phyloP scores from a whole-genome alignment of 2,113 vertebrate species.

The Herpetotheres cachinnans region DNA sequence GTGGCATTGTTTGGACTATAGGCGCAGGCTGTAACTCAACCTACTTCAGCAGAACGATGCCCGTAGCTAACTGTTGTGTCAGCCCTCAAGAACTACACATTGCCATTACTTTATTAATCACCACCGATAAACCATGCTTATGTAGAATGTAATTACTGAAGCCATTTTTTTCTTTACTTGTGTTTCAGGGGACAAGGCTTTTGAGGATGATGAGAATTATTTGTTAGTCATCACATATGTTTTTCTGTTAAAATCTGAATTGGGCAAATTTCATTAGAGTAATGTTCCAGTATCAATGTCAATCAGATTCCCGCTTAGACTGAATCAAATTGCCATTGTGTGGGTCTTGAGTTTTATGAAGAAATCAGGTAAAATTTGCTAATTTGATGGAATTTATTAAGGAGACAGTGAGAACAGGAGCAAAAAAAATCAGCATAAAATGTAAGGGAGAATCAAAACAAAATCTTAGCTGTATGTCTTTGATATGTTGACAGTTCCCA shows the following conservation, averaged over 20 bases:
- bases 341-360: neutral
- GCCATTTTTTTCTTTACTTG: neutral
- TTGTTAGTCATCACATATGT: neutral
- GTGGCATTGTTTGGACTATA: neutral
- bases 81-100: neutral
- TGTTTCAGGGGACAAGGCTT: neutral
- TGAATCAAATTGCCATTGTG: neutral
- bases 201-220: neutral
- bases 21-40: neutral
- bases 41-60: neutral
- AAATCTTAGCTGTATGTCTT: neutral
- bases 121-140: neutral
- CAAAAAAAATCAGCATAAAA: neutral
- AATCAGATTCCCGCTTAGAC: neutral
- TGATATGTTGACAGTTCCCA: slow-evolving; percentile 42
- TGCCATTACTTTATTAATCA: slow-evolving; percentile 9
- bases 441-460: neutral
- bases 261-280: neutral
- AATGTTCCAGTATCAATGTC: neutral
- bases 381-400: neutral
- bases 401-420: neutral
- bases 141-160: neutral
- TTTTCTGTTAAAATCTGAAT: neutral
- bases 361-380: neutral
- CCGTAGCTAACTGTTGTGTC: neutral